Conservation (phyloP, 92 coral and sea anemone species). For the Zoanthus sociatus region DNA sequence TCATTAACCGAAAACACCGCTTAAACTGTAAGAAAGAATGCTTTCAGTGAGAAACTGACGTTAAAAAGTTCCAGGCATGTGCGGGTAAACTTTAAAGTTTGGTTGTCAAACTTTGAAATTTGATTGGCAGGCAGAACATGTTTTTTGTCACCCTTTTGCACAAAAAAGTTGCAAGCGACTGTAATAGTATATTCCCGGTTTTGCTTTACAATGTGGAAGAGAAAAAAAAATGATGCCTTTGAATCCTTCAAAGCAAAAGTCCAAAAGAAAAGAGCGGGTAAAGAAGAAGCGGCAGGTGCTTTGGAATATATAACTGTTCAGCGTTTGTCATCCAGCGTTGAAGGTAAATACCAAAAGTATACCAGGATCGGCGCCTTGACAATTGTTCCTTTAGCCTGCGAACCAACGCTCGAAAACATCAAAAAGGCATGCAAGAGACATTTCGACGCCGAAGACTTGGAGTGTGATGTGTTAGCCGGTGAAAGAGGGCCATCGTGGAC, state of each 20-base stretch:
- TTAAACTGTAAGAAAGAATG: too few relatives aligned
- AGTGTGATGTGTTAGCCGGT: conserved; percentile 50
- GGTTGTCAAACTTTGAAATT: too few relatives aligned
- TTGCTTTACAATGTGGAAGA: too few relatives aligned
- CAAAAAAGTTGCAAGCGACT: too few relatives aligned
- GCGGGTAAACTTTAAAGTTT: too few relatives aligned
- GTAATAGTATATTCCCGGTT: too few relatives aligned
- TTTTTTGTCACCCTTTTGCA: too few relatives aligned
- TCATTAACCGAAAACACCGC: too few relatives aligned
- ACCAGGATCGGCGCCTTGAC: conserved; percentile 50
- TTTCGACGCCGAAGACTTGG: conserved; percentile 48
- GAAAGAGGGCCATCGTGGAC: conserved; percentile 56
- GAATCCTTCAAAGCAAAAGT: conserved; percentile 1
- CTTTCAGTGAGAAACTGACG: too few relatives aligned
- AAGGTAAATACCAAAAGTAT: conserved; percentile 52
- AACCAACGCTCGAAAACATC: conserved; percentile 37
- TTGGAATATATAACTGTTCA: conserved; percentile 20
- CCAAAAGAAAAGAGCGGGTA: not conserved
- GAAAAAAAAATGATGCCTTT: not conserved
- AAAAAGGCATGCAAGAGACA: conserved; percentile 50
- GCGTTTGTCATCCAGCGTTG: conserved; percentile 2
- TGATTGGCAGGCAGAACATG: too few relatives aligned
- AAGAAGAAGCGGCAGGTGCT: conserved; percentile 4
- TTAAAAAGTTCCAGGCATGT: too few relatives aligned
- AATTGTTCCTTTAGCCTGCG: conserved; percentile 52